Evolutionary conservation across 1,140 invertebrate species (phyloP), one percentile per base, ranked within the genome.

Genomic region (Philopotamus ludificatus): DNA sequence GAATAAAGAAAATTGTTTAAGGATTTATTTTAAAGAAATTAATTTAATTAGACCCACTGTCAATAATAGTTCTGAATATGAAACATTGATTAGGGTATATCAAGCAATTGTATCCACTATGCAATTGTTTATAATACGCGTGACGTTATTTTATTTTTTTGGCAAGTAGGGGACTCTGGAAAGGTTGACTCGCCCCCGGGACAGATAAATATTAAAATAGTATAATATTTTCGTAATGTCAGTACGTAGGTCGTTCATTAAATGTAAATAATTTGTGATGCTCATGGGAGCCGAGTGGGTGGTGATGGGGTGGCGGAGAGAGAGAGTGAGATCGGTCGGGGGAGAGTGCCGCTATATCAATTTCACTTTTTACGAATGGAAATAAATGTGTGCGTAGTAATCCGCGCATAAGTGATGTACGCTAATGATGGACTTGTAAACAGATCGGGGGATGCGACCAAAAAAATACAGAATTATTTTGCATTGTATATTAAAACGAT

Each of bases 201-300:
- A 65, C 34, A 45, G 53, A 70, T 70, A 70, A 70, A 70, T 70
- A 67, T 70, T 66, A 70, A 70, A 70, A 70, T 59, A 67, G 61
- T 59, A 47, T 60, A 66, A 65, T 62, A 67, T 70, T 70, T 70
- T 70, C 61, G 65, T 67, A 70, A 70, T 70, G 65, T 70, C 68
- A 70, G 63, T 57, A 53, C 34, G 58, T 53, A 42, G 68, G 64
- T 64, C 61, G 65, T 70, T 67, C 65, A 70, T 70, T 70, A 70
- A 70, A 70, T 65, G 65, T 70, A 67, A 70, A 70, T 70, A 70
- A 70, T 70, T 70, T 70, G 68, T 66, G 61, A 63, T 66, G 42
- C 68, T 65, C 68, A 9, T 51, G 59, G 41, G 68, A 64, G 58
- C 54, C 39, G 63, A 25, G 22, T 22, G 44, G n/a, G 20, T 39